Percentiles rank a stretch among this genome's conserved stretches.
Evolutionary conservation across 2,113 vertebrate genomes (phyloP).

Genomic region (Cephalopterus ornatus): DNA sequence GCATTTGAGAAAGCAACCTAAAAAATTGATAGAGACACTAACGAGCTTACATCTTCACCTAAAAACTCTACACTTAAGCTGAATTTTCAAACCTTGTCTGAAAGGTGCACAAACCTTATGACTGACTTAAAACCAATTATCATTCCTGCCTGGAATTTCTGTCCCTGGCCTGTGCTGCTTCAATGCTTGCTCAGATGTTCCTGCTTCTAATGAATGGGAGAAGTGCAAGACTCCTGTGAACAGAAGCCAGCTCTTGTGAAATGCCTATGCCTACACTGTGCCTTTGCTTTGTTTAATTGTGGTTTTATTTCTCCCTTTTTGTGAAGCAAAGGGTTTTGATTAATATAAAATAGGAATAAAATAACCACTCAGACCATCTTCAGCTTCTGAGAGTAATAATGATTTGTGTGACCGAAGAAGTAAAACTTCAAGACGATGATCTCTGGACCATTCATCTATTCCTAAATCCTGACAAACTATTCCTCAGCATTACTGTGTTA

Average conservation of each 20-base stretch:
- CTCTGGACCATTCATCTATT: background rate
- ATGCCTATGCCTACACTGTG: background rate
- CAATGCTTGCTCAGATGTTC: rapidly evolving
- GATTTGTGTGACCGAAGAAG: background rate
- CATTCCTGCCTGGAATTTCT: background rate
- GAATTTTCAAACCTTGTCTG: background rate
- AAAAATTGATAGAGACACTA: background rate
- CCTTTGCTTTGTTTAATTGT: background rate
- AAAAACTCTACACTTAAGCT: background rate
- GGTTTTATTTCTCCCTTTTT: background rate
- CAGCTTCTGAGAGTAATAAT: background rate
- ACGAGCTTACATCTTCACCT: background rate
- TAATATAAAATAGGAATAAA: background rate
- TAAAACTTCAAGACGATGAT: background rate
- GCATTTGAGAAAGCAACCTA: rapidly evolving
- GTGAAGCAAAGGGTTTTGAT: background rate
- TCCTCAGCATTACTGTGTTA: background rate
- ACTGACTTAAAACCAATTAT: rapidly evolving
- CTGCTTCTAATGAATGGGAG: background rate
- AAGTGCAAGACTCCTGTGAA: background rate
- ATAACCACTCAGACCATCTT: background rate
- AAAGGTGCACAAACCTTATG: background rate
- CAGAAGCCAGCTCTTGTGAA: background rate
- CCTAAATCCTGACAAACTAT: background rate
- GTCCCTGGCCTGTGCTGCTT: rapidly evolving